A percentile compares a stretch with the other conserved stretches of the same genome.
phyloP scores from a whole-genome alignment of 2,113 vertebrate genomes.

The Gymnorhina tibicen region DNA sequence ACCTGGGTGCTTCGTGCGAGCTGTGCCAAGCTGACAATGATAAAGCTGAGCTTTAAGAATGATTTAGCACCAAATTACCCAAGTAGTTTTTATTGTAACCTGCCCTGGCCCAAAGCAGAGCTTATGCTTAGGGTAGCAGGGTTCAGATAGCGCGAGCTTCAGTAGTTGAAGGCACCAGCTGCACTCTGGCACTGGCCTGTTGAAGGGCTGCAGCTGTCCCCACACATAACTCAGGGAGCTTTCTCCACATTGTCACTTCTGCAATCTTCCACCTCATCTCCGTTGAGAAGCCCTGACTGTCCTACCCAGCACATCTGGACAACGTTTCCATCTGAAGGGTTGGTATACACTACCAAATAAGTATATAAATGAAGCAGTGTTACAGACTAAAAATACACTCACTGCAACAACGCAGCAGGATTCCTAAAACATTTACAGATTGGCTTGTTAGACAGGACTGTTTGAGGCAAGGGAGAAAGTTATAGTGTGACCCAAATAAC shows the following conservation, averaged over 20 bases:
- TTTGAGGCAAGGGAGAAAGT: neutral
- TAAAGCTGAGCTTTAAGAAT: neutral
- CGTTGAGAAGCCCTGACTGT: neutral
- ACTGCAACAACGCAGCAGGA: neutral
- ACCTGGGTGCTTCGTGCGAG: neutral
- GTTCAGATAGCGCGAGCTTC: neutral
- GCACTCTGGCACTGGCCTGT: neutral
- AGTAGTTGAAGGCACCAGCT: neutral
- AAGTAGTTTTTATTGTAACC: neutral
- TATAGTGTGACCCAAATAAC: neutral
- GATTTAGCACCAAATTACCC: neutral
- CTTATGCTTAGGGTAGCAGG: neutral
- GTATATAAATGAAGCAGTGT: slow-evolving; percentile 20
- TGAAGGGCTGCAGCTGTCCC: neutral
- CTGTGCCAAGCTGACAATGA: neutral
- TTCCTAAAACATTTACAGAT: slow-evolving; percentile 35
- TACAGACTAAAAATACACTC: slow-evolving; percentile 50
- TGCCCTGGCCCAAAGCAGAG: neutral
- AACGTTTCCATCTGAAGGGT: slow-evolving; percentile 31
- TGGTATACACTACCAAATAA: slow-evolving; percentile 48
- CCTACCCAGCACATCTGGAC: slow-evolving; percentile 18
- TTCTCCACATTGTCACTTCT: neutral
- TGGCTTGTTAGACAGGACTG: neutral
- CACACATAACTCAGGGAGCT: neutral
- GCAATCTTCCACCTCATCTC: neutral